phyloP scores from a whole-genome alignment of 2,113 vertebrate species.

The Stegastes partitus region DNA sequence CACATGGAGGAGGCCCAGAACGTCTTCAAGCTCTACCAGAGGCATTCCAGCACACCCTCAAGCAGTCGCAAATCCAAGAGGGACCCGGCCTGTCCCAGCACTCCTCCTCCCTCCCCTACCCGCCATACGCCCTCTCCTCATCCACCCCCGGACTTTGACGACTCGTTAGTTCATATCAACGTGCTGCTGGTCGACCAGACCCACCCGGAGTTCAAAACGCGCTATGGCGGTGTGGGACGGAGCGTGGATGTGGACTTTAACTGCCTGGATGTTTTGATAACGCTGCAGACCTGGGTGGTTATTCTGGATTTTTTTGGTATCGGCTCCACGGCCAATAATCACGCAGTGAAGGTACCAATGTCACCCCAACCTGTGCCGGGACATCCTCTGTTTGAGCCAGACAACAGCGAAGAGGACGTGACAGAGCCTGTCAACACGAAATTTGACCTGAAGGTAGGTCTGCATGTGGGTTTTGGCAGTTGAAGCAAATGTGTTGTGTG shows the following conservation, averaged over 20 bases:
- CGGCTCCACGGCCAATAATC: conserved; percentile 97
- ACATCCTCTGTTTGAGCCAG: conserved; percentile 66
- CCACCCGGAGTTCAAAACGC: conserved; percentile 93
- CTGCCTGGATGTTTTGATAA: conserved; percentile 96
- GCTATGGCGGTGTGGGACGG: conserved; percentile 88
- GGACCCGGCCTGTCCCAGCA: conserved; percentile 89
- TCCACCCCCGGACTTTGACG: conserved; percentile 89
- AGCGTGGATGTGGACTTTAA: conserved; percentile 97
- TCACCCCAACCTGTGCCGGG: conserved; percentile 76
- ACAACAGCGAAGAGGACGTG: conserved; percentile 64
- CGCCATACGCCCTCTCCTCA: conserved; percentile 74
- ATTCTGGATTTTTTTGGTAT: conserved; percentile 99
- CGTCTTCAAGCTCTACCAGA: conserved; percentile 97
- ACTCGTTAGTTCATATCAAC: conserved; percentile 96
- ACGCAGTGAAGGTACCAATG: conserved; percentile 86
- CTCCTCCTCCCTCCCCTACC: conserved; percentile 96
- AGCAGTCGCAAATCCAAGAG: conserved; percentile 85
- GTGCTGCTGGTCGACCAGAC: conserved; percentile 94
- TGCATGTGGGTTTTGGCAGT: no score
- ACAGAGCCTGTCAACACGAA: conserved; percentile 91
- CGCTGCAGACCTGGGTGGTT: conserved; percentile 98
- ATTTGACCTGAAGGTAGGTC: conserved; percentile 93
- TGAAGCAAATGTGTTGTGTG: no score
- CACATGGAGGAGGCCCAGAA: conserved; percentile 98
- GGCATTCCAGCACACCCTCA: conserved; percentile 87